phyloP scores from a whole-genome alignment of 2,113 vertebrate species.

The Chlamydotis undulata region DNA sequence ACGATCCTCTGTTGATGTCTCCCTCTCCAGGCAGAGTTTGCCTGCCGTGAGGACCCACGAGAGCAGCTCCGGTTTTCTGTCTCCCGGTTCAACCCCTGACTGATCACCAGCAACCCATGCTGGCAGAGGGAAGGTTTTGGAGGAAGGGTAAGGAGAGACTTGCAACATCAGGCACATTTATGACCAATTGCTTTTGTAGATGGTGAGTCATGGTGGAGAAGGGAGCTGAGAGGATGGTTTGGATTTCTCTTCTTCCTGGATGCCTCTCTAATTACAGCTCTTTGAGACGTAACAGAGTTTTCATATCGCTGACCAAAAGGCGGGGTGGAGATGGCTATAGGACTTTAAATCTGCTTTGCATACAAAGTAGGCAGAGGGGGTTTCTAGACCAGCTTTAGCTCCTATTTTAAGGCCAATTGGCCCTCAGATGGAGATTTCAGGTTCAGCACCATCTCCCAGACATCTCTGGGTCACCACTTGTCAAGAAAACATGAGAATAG shows the following conservation, averaged over 20 bases:
- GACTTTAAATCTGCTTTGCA: not conserved
- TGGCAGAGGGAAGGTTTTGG: not conserved
- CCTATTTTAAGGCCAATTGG: not conserved
- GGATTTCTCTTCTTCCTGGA: not conserved
- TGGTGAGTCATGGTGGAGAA: not conserved
- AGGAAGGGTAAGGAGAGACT: not conserved
- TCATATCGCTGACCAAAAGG: not conserved
- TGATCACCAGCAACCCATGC: not conserved
- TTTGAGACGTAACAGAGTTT: not conserved
- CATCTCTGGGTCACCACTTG: not conserved
- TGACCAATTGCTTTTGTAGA: not conserved
- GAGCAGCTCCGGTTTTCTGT: not conserved
- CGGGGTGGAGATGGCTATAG: not conserved
- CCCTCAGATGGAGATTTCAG: not conserved
- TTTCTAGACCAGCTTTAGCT: not conserved
- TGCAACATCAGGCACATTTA: not conserved
- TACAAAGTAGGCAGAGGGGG: not conserved
- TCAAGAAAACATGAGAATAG: not conserved
- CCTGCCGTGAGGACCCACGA: fast-evolving
- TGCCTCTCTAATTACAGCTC: not conserved
- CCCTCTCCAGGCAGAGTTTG: not conserved
- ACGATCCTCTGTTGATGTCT: not conserved
- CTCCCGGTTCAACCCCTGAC: not conserved
- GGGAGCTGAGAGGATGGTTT: not conserved
- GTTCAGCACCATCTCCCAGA: not conserved